Evolutionary conservation across 2,888 invertebrate species (phyloP).

Genomic region (Rapana venosa): DNA sequence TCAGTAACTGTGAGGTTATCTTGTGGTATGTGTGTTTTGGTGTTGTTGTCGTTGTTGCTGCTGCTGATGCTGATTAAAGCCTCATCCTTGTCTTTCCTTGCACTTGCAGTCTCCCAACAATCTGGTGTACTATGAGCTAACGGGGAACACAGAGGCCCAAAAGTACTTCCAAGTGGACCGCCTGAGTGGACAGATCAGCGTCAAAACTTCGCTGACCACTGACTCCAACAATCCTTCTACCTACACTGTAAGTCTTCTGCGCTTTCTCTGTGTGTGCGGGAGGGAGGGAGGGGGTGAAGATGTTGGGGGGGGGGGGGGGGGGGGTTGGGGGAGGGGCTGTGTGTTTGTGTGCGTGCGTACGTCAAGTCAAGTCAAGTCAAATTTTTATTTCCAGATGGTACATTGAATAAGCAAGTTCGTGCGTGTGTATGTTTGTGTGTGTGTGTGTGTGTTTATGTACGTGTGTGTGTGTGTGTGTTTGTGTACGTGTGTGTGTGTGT

Average conservation of each 20-base stretch:
- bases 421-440: neutral
- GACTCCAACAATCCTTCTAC: conserved; percentile 45
- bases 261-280: conserved; percentile 1
- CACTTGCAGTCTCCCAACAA: conserved; percentile 63
- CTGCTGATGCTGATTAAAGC: neutral
- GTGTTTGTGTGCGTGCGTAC: neutral
- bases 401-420: too few species aligned
- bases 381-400: too few species aligned
- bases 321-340: neutral
- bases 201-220: conserved; percentile 56
- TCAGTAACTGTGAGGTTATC: too few species aligned
- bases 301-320: neutral
- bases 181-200: conserved; percentile 63
- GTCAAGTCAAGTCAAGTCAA: too few species aligned
- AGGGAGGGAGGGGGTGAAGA: neutral
- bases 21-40: neutral
- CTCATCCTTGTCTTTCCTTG: neutral
- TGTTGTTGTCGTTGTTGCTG: too few species aligned
- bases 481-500: conserved; percentile 1
- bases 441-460: neutral
- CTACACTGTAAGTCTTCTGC: conserved; percentile 53
- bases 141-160: conserved; percentile 45
- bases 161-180: conserved; percentile 67
- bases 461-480: neutral
- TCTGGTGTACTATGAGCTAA: conserved; percentile 62